Percentiles rank a stretch among this genome's conserved stretches.
Evolutionary conservation across 2,888 invertebrate species (phyloP).

Genomic region (Stramonita haemastoma): DNA sequence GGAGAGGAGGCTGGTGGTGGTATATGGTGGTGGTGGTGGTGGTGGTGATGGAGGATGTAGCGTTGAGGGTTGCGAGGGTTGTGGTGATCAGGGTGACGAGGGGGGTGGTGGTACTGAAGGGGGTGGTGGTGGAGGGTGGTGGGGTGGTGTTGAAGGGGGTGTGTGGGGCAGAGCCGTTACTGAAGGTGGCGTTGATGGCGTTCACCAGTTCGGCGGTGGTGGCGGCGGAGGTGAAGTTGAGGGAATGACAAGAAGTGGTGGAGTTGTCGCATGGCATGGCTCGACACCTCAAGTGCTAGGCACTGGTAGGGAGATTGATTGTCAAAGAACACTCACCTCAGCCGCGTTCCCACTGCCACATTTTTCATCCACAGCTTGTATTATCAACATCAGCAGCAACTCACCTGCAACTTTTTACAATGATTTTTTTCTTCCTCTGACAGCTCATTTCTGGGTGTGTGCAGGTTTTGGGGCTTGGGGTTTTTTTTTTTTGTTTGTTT

Average conservation of each 20-base stretch:
- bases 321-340: neutral
- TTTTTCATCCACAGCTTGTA: neutral
- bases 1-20: constrained; percentile 23
- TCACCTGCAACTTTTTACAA: no score
- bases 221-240: neutral
- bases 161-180: neutral
- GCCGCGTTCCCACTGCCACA: neutral
- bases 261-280: constrained; percentile 34
- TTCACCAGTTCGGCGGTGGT: neutral
- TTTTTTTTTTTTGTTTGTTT: no score
- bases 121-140: neutral
- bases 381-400: no score
- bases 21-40: constrained; percentile 30
- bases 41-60: neutral
- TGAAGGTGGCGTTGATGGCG: neutral
- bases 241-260: neutral
- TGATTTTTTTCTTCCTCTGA: no score
- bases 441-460: no score
- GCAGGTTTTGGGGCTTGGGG: no score
- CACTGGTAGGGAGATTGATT: neutral
- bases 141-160: neutral
- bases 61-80: neutral
- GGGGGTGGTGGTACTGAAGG: neutral
- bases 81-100: neutral
- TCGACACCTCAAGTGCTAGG: neutral